These are phyloP conservation scores for Leptinotarsa defecta DNA, from an alignment of 1,140 invertebrate genomes.

Conservation along the genomic window DNA sequence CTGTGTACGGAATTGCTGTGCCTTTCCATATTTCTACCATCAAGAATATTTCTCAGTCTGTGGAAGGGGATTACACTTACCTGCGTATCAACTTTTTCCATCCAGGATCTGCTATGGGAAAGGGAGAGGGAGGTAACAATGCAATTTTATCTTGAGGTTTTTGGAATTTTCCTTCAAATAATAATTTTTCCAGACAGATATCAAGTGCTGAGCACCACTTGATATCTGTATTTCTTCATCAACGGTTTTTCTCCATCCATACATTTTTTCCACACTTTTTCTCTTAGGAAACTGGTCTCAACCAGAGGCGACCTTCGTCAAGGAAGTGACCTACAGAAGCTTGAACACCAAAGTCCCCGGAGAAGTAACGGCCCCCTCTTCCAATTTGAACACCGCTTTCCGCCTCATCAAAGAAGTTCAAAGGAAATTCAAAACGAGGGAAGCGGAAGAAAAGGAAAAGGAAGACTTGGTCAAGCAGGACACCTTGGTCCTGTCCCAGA, in stretches of 20 bases:
- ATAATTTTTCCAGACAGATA: too few species aligned
- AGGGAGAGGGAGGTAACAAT: conserved; percentile 68
- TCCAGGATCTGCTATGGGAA: conserved; percentile 93
- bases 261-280: not conserved
- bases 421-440: conserved; percentile 97
- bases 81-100: conserved; percentile 99
- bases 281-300: conserved; percentile 71
- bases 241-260: not conserved
- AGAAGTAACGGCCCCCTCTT: conserved; percentile 91
- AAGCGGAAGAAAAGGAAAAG: conserved; percentile 98
- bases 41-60: conserved; percentile 97
- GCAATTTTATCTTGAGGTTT: too few species aligned
- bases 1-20: conserved; percentile 92
- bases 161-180: too few species aligned
- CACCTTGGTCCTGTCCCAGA: conserved; percentile 91
- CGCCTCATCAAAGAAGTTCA: conserved; percentile 99
- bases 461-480: conserved; percentile 99
- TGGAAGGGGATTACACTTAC: conserved; percentile 99
- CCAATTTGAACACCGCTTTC: conserved; percentile 96
- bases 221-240: too few species aligned
- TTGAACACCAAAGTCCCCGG: conserved; percentile 98
- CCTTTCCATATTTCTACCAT: conserved; percentile 99
- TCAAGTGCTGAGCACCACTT: too few species aligned
- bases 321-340: conserved; percentile 99
- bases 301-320: conserved; percentile 95